A percentile compares a stretch with the other conserved stretches of the same genome.
These are phyloP conservation scores for Beaufortia kweichowensis DNA, from an alignment of 2,113 vertebrate species.

Conservation along the genomic window DNA sequence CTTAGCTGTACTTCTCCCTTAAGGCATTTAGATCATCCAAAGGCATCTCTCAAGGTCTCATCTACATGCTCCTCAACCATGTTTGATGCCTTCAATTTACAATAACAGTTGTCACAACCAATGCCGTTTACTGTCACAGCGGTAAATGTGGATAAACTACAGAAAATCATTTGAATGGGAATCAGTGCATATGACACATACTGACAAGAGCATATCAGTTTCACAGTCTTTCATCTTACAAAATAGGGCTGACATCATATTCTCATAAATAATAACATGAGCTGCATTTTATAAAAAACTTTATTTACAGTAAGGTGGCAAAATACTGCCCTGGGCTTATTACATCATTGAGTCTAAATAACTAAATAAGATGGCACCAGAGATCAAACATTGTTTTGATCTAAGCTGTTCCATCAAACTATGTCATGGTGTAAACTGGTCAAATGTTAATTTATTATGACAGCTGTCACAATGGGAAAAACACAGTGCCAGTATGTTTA, in stretches of 20 bases:
- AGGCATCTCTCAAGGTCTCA: not conserved
- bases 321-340: not conserved
- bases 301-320: too few relatives aligned
- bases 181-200: not conserved
- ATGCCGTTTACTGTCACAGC: not conserved
- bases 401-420: not conserved
- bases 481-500: not conserved
- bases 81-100: not conserved
- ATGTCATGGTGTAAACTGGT: not conserved
- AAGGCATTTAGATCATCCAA: not conserved
- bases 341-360: not conserved
- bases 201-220: not conserved
- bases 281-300: not conserved
- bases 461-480: not conserved
- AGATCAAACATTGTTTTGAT: not conserved
- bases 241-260: not conserved
- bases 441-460: constrained; percentile 4
- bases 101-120: not conserved
- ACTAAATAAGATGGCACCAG: not conserved
- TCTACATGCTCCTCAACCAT: not conserved
- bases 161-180: not conserved
- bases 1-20: not conserved
- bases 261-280: not conserved
- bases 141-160: not conserved
- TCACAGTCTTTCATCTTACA: not conserved